phyloP scores from a whole-genome alignment of 2,113 vertebrate species.

The Heliornis fulica region DNA sequence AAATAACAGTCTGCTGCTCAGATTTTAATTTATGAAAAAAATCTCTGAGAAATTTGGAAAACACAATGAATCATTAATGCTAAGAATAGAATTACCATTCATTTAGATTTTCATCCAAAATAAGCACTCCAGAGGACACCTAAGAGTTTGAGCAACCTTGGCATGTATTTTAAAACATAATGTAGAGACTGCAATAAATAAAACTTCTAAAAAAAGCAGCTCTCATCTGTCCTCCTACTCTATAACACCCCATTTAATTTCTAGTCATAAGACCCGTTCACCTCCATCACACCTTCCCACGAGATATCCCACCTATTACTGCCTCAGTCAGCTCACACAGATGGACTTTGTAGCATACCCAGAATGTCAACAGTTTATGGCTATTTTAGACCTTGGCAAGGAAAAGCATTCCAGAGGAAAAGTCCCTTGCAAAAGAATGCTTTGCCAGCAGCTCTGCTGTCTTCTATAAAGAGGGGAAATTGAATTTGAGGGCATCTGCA shows the following conservation, averaged over 20 bases:
- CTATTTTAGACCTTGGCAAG: conserved; percentile 62
- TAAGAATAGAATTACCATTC: conserved; percentile 14
- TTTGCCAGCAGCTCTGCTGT: conserved; percentile 25
- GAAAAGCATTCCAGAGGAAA: conserved; percentile 47
- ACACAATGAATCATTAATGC: conserved; percentile 37
- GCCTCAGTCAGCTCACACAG: conserved; percentile 38
- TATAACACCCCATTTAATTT: conserved; percentile 55
- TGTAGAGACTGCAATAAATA: conserved; percentile 34
- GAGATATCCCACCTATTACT: conserved; percentile 40
- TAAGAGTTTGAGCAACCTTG: conserved; percentile 6
- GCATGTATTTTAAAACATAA: conserved; percentile 32
- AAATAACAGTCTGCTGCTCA: neutral
- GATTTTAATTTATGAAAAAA: conserved; percentile 25
- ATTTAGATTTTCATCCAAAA: conserved; percentile 20
- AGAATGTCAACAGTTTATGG: conserved; percentile 45
- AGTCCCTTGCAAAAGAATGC: neutral
- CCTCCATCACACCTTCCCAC: conserved; percentile 51
- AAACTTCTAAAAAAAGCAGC: conserved; percentile 40
- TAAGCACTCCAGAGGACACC: neutral
- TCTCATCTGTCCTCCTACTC: conserved; percentile 52
- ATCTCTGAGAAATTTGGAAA: conserved; percentile 6
- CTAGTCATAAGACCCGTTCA: conserved; percentile 30
- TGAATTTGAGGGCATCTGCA: neutral
- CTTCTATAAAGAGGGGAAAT: neutral
- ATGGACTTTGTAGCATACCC: conserved; percentile 36